Conservation (phyloP, 2,888 invertebrate genomes). For the Disparrhopalites patrizii region DNA sequence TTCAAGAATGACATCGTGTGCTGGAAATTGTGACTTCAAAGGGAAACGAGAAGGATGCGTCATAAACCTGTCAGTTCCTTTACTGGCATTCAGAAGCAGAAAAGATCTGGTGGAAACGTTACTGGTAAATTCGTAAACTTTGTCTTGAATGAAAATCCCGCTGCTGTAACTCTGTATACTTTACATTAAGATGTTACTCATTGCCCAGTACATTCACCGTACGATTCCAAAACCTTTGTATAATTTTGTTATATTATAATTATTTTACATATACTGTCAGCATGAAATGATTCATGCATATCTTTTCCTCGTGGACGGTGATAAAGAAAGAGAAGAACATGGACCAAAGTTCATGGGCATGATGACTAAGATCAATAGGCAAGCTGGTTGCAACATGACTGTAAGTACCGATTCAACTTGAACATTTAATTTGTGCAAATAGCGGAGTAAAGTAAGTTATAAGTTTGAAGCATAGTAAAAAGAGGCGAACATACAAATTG, state of each 20-base stretch:
- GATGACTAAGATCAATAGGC: slow-evolving; percentile 85
- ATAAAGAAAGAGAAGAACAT: slow-evolving; percentile 86
- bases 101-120: slow-evolving; percentile 94
- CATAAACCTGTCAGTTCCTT: slow-evolving; percentile 81
- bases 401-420: slow-evolving; percentile 53
- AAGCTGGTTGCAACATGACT: slow-evolving; percentile 79
- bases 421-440: neutral
- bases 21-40: slow-evolving; percentile 67
- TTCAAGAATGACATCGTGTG: slow-evolving; percentile 81
- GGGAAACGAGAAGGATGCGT: slow-evolving; percentile 67
- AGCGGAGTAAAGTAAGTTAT: neutral
- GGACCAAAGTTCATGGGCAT: slow-evolving; percentile 90
- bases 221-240: neutral
- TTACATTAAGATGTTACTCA: too few relatives aligned
- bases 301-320: slow-evolving; percentile 66
- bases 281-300: slow-evolving; percentile 99
- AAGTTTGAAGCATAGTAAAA: too few relatives aligned
- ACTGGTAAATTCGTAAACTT: slow-evolving; percentile 57
- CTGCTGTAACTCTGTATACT: too few relatives aligned
- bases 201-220: too few relatives aligned
- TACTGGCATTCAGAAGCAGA: slow-evolving; percentile 84
- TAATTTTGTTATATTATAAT: neutral
- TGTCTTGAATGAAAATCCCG: neutral
- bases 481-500: too few relatives aligned
- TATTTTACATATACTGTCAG: slow-evolving; percentile 52